phyloP scores from a whole-genome alignment of 2,797 vertebrate genomes.

The Melanotaenia pygmaea region DNA sequence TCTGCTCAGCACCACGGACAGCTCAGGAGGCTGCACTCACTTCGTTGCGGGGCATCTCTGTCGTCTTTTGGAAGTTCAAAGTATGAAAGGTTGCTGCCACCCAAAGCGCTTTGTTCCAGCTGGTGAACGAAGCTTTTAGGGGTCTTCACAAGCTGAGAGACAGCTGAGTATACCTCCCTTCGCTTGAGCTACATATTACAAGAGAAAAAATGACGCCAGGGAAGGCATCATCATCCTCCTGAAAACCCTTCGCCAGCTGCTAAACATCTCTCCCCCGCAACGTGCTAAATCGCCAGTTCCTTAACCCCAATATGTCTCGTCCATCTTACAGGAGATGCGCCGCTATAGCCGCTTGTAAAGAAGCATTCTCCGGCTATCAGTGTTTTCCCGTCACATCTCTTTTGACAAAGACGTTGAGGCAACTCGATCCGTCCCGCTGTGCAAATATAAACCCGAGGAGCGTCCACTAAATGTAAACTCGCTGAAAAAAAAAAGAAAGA shows the following conservation, averaged over 20 bases:
- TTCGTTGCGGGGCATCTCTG: conserved; percentile 28
- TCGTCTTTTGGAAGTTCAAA: conserved; percentile 52
- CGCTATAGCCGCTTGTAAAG: conserved; percentile 20
- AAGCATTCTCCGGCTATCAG: conserved; percentile 39
- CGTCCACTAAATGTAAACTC: conserved; percentile 58
- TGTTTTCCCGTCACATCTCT: conserved; percentile 56
- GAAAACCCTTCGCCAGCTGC: conserved; percentile 42
- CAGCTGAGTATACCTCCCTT: conserved; percentile 42
- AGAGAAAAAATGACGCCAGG: conserved; percentile 39
- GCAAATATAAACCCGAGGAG: conserved; percentile 40
- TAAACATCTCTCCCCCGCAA: conserved; percentile 54
- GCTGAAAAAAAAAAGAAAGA: conserved; percentile 54
- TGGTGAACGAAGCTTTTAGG: conserved; percentile 1
- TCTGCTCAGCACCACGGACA: conserved; percentile 85
- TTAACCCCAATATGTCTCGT: conserved; percentile 57
- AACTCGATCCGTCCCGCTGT: conserved; percentile 56
- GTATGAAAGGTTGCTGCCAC: conserved; percentile 34
- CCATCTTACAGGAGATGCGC: conserved; percentile 47
- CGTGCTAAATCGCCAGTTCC: conserved; percentile 51
- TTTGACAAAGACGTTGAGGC: conserved; percentile 48
- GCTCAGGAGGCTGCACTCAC: conserved; percentile 58
- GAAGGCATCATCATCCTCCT: conserved; percentile 28
- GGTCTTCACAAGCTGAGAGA: conserved; percentile 28
- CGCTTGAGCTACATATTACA: conserved; percentile 55
- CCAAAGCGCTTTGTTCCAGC: conserved; percentile 25